Conservation (phyloP, 2,888 invertebrate genomes). For the Agelastica alni region DNA sequence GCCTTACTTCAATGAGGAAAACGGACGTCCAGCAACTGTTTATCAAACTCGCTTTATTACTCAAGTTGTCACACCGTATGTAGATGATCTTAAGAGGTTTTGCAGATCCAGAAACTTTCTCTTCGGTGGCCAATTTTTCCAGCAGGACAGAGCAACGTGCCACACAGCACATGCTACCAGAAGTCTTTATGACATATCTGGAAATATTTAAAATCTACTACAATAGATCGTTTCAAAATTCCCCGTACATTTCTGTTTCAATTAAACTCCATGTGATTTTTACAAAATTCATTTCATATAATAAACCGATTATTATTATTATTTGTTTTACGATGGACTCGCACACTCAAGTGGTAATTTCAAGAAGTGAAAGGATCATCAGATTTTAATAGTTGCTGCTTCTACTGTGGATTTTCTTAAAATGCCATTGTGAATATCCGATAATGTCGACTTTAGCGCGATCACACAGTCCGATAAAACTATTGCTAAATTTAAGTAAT, state of each 20-base stretch:
- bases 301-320: slow-evolving; percentile 18
- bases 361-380: slow-evolving; percentile 28
- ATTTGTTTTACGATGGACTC: slow-evolving; percentile 15
- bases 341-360: slow-evolving; percentile 23
- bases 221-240: not conserved
- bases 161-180: no score
- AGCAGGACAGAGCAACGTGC: no score
- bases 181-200: no score
- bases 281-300: not conserved
- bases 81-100: no score
- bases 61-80: no score
- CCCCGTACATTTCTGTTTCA: not conserved
- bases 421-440: slow-evolving; percentile 8
- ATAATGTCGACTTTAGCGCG: not conserved
- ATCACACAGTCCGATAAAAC: slow-evolving; percentile 1
- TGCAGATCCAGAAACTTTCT: no score
- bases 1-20: no score
- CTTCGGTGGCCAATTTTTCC: no score
- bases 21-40: no score
- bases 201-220: no score
- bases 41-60: no score
- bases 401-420: slow-evolving; percentile 16
- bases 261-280: not conserved
- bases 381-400: slow-evolving; percentile 15
- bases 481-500: not conserved